A percentile compares a stretch with the other conserved stretches of the same genome.
phyloP scores from a whole-genome alignment of 2,888 invertebrate genomes.

The Conops quadrifasciatus region DNA sequence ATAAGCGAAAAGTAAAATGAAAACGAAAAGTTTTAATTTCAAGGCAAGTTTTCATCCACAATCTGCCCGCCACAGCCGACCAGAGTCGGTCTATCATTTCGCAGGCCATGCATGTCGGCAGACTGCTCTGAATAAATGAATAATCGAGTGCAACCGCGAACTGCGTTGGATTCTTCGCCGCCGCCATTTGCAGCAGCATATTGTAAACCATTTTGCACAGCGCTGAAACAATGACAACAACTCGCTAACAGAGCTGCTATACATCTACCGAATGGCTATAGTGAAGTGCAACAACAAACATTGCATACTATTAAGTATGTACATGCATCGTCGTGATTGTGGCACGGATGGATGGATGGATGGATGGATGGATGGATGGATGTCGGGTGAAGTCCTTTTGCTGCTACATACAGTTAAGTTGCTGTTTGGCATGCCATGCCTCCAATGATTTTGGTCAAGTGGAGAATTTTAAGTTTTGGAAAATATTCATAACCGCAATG shows the following conservation, averaged over 20 bases:
- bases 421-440: slow-evolving; percentile 17
- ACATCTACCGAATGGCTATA: not conserved
- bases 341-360: not conserved
- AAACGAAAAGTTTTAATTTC: slow-evolving; percentile 29
- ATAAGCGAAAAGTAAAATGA: slow-evolving; percentile 19
- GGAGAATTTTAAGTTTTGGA: slow-evolving; percentile 32
- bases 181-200: slow-evolving; percentile 29
- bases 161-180: slow-evolving; percentile 28
- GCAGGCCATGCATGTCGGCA: not conserved
- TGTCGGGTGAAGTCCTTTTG: not conserved
- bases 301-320: too few species aligned
- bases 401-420: not conserved
- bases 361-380: not conserved
- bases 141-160: slow-evolving; percentile 34
- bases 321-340: not conserved
- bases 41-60: not conserved
- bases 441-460: slow-evolving; percentile 46
- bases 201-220: slow-evolving; percentile 24
- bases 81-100: not conserved
- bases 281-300: too few species aligned
- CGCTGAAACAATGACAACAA: not conserved
- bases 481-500: slow-evolving; percentile 41
- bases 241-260: not conserved
- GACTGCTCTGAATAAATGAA: slow-evolving; percentile 6
- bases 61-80: not conserved